Conservation (phyloP, 2,888 invertebrate genomes). For the Tipula vernalis region DNA sequence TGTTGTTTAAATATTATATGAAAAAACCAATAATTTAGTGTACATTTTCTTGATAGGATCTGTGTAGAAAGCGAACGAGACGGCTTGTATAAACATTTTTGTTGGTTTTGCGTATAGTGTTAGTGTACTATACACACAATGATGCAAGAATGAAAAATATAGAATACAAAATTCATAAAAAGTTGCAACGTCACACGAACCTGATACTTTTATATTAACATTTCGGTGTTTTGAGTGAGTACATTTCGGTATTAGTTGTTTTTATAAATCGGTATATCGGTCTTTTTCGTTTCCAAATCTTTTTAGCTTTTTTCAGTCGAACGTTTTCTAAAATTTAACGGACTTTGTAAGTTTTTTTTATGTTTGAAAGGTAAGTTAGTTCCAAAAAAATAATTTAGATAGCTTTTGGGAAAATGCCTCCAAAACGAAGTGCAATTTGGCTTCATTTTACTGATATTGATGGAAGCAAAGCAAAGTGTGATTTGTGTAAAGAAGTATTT, state of each 20-base stretch:
- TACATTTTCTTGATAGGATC: too few species aligned
- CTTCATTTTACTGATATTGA: slow-evolving; percentile 5
- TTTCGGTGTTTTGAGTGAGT: not conserved
- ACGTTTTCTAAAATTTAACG: slow-evolving; percentile 7
- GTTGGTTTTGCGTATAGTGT: too few species aligned
- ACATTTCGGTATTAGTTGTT: not conserved
- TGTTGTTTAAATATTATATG: too few species aligned
- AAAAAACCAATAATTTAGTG: too few species aligned
- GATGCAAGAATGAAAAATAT: not conserved
- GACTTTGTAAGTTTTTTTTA: not conserved
- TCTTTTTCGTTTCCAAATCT: slow-evolving; percentile 8
- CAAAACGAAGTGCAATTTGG: slow-evolving; percentile 6
- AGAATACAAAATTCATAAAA: not conserved
- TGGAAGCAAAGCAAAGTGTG: not conserved
- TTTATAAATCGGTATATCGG: not conserved
- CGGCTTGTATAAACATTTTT: too few species aligned
- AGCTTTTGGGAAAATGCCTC: not conserved
- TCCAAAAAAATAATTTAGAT: not conserved
- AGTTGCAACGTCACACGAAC: too few species aligned
- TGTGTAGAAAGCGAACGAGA: too few species aligned
- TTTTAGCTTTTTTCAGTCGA: not conserved
- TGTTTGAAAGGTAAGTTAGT: not conserved
- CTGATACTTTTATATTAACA: not conserved
- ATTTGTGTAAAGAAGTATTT: slow-evolving; percentile 7
- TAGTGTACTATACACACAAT: too few species aligned